These are phyloP conservation scores for Otis tarda DNA, from an alignment of 2,113 vertebrate species.

Conservation along the genomic window DNA sequence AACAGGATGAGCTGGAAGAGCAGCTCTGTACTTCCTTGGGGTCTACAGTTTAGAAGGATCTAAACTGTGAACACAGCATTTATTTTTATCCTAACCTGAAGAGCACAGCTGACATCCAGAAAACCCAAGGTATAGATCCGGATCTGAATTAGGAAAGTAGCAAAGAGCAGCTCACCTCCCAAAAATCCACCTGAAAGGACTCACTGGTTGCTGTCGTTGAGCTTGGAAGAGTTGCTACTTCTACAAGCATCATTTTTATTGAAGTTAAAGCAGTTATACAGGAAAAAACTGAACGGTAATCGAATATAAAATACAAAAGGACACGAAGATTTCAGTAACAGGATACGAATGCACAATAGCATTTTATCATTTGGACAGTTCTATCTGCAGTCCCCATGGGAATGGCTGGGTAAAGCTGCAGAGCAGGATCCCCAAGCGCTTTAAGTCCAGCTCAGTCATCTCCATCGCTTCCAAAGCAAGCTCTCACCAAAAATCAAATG, in stretches of 20 bases:
- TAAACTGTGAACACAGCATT: background rate
- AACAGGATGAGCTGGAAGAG: background rate
- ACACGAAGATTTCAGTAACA: background rate
- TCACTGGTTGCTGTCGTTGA: background rate
- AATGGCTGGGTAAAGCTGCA: background rate
- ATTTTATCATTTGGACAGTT: background rate
- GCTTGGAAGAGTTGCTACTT: background rate
- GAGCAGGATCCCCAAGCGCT: background rate
- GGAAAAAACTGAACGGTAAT: fast-evolving
- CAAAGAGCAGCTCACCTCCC: background rate
- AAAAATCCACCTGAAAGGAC: background rate
- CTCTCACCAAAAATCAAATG: background rate
- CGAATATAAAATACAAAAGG: background rate
- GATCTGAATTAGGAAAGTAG: background rate
- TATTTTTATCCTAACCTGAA: background rate
- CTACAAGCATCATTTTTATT: background rate
- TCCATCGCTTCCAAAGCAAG: background rate
- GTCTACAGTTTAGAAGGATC: background rate
- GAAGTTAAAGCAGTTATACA: background rate
- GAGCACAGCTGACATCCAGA: background rate
- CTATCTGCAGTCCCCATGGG: background rate
- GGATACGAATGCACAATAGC: fast-evolving
- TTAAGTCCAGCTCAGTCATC: background rate
- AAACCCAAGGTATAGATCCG: background rate
- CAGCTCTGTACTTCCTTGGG: background rate